Evolutionary conservation across 2,888 invertebrate genomes (phyloP).

Genomic region (Stictocephala bisonia): DNA sequence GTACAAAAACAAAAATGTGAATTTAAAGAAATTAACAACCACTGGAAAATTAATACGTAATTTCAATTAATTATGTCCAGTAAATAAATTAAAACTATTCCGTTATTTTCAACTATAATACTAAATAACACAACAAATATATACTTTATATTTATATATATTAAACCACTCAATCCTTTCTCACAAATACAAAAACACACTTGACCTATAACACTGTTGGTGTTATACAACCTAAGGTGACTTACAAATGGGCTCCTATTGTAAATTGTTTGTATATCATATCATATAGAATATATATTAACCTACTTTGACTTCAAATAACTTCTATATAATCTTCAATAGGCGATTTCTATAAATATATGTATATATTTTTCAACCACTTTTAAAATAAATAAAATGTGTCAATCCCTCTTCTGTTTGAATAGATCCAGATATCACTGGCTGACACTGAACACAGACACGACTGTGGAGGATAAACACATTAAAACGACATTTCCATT

Average conservation of each 20-base stretch:
- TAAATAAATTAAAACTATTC: too few species aligned
- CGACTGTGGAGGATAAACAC: constrained; percentile 18
- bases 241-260: constrained; percentile 41
- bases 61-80: too few species aligned
- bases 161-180: constrained; percentile 18
- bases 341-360: constrained; percentile 47
- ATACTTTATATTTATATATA: too few species aligned
- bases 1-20: too few species aligned
- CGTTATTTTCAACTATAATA: too few species aligned
- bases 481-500: constrained; percentile 31
- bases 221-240: constrained; percentile 47
- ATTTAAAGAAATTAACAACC: too few species aligned
- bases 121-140: constrained; percentile 27
- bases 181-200: background rate
- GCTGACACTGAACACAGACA: constrained; percentile 38
- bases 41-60: too few species aligned
- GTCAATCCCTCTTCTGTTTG: constrained; percentile 16
- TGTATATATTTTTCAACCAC: constrained; percentile 17
- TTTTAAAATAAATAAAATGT: constrained; percentile 34
- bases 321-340: constrained; percentile 32
- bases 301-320: constrained; percentile 28
- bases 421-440: constrained; percentile 41
- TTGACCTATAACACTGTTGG: constrained; percentile 40
- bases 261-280: constrained; percentile 30
- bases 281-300: constrained; percentile 31